Conservation (phyloP, 2,113 vertebrate species). For the Ochotona princeps region DNA sequence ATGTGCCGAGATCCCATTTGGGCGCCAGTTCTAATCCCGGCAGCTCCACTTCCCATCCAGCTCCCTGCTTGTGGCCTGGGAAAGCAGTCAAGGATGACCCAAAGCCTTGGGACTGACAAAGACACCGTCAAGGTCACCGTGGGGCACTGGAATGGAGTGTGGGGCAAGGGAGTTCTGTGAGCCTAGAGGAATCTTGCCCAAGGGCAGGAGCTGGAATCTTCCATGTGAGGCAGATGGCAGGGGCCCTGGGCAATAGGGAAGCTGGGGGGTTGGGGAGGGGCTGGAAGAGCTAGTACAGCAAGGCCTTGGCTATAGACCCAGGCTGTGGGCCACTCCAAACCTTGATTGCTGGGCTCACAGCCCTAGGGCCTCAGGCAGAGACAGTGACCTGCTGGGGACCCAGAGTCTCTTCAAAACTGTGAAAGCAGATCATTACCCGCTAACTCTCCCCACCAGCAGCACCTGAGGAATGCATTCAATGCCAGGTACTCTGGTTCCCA, state of each 20-base stretch:
- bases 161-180: neutral
- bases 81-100: too few relatives aligned
- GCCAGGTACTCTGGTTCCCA: neutral
- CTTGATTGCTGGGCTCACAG: too few relatives aligned
- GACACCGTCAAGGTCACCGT: neutral
- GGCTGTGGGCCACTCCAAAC: neutral
- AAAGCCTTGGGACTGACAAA: too few relatives aligned
- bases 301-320: neutral
- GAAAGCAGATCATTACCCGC: rapidly evolving
- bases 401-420: neutral
- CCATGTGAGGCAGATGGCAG: neutral
- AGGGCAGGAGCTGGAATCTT: neutral
- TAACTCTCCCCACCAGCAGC: neutral
- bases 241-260: too few relatives aligned
- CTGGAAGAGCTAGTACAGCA: too few relatives aligned
- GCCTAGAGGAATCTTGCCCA: neutral
- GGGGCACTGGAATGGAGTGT: too few relatives aligned
- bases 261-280: too few relatives aligned
- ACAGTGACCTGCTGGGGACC: neutral
- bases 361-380: neutral
- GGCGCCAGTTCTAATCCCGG: too few relatives aligned
- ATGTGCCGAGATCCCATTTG: too few relatives aligned
- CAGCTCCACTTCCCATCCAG: too few relatives aligned
- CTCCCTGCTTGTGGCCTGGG: too few relatives aligned
- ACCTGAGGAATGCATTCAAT: neutral